A percentile compares a stretch with the other conserved stretches of the same genome.
These are phyloP conservation scores for Acinonyx jubatus DNA, from an alignment of 2,113 vertebrate genomes.

Conservation along the genomic window DNA sequence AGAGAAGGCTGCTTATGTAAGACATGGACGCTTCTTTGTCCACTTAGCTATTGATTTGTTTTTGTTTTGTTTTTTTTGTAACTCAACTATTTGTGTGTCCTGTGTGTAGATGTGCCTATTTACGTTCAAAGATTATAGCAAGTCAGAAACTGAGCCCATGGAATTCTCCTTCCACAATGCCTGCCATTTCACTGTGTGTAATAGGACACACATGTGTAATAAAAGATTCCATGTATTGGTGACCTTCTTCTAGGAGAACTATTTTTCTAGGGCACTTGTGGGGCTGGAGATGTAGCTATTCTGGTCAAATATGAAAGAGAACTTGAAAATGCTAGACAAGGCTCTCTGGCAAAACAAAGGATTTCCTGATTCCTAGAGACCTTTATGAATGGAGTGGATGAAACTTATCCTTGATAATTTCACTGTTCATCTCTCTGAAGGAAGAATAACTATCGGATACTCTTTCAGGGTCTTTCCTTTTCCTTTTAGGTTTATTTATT, in stretches of 20 bases:
- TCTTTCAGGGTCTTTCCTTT: background rate
- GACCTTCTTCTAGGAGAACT: background rate
- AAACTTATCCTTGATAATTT: background rate
- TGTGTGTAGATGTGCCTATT: background rate
- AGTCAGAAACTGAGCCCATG: background rate
- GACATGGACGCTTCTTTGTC: background rate
- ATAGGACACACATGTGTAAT: background rate
- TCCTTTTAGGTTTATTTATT: background rate
- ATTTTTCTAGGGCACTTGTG: background rate
- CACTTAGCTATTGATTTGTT: background rate
- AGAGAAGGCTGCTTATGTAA: background rate
- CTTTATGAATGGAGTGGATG: background rate
- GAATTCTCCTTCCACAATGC: background rate
- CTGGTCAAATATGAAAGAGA: background rate
- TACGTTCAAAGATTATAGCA: background rate
- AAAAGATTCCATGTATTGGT: background rate
- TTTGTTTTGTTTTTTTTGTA: background rate
- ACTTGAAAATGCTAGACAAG: background rate
- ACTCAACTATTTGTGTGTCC: background rate
- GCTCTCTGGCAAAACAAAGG: background rate
- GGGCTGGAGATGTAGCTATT: background rate
- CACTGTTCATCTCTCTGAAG: background rate
- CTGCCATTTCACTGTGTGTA: background rate
- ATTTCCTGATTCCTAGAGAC: slow-evolving; percentile 17
- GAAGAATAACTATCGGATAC: background rate